Conservation (phyloP, 2,797 vertebrate species). For the Momotus momota region DNA sequence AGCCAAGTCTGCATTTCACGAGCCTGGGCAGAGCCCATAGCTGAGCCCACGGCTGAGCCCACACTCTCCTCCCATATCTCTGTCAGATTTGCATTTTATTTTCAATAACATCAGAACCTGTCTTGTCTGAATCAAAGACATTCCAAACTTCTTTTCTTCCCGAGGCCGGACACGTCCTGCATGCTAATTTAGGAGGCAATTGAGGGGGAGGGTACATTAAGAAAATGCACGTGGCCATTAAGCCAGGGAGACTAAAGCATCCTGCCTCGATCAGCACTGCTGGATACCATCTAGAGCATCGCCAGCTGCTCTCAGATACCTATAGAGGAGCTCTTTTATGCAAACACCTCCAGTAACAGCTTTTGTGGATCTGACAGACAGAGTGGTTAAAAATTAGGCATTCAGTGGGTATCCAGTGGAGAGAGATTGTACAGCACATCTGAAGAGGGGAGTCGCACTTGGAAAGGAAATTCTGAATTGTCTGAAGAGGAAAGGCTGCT, state of each 20-base stretch:
- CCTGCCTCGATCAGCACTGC: slow-evolving; percentile 44
- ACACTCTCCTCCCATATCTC: not conserved
- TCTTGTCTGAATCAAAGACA: not conserved
- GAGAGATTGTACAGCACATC: slow-evolving; percentile 68
- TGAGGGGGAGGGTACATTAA: slow-evolving; percentile 45
- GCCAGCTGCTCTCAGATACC: slow-evolving; percentile 67
- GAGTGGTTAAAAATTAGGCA: slow-evolving; percentile 73
- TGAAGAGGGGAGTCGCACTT: slow-evolving; percentile 49
- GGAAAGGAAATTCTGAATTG: not conserved
- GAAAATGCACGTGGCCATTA: slow-evolving; percentile 59
- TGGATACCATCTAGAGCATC: slow-evolving; percentile 66
- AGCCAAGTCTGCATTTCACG: fast-evolving
- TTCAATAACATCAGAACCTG: not conserved
- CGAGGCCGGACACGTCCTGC: slow-evolving; percentile 29
- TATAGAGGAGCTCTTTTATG: slow-evolving; percentile 66
- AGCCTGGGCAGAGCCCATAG: not conserved
- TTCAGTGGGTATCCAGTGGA: slow-evolving; percentile 66
- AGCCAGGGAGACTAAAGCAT: slow-evolving; percentile 63
- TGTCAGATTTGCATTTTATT: not conserved
- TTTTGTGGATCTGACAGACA: slow-evolving; percentile 73
- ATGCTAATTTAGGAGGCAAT: slow-evolving; percentile 61
- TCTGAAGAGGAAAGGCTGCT: slow-evolving; percentile 37
- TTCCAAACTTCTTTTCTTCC: slow-evolving; percentile 35
- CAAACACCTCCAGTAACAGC: slow-evolving; percentile 70
- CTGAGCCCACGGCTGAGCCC: not conserved